These are phyloP conservation scores for Tortrix viridana DNA, from an alignment of 2,888 invertebrate species.

Conservation along the genomic window DNA sequence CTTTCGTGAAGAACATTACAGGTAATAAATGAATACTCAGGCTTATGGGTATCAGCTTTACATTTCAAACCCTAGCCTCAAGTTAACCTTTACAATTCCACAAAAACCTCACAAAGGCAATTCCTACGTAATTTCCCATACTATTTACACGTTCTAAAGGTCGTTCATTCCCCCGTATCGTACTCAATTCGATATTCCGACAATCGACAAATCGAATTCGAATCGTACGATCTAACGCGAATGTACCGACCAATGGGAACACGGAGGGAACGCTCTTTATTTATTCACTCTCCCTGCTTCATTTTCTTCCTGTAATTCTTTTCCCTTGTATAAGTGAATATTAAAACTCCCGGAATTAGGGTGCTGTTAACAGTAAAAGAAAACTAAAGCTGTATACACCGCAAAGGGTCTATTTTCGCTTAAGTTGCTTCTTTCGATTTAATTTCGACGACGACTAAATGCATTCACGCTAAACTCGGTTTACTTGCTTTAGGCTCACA, in stretches of 20 bases:
- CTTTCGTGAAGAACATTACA: no score
- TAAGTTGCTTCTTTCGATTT: constrained; percentile 50
- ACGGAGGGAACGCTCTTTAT: constrained; percentile 65
- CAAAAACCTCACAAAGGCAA: constrained; percentile 17
- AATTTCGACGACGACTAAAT: constrained; percentile 48
- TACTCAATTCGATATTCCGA: constrained; percentile 52
- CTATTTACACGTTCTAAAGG: constrained; percentile 77
- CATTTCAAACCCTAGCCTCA: constrained; percentile 7
- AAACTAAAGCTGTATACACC: constrained; percentile 49
- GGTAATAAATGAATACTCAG: no score
- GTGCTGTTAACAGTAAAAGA: constrained; percentile 45
- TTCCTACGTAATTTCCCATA: constrained; percentile 49
- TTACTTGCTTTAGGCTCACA: constrained; percentile 9
- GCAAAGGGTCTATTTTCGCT: constrained; percentile 52
- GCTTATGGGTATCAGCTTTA: no score
- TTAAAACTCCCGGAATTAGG: constrained; percentile 73
- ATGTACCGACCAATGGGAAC: constrained; percentile 65
- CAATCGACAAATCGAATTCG: constrained; percentile 76
- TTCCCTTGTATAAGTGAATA: constrained; percentile 79
- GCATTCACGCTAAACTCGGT: constrained; percentile 3
- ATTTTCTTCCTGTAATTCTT: constrained; percentile 81
- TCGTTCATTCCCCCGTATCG: constrained; percentile 60
- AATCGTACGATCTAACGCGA: constrained; percentile 73
- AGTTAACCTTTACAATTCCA: constrained; percentile 15
- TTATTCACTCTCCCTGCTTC: constrained; percentile 79